Evolutionary conservation across 2,797 vertebrate species (phyloP), one percentile per base, ranked within the genome.

Genomic region (Chelon labrosus): DNA sequence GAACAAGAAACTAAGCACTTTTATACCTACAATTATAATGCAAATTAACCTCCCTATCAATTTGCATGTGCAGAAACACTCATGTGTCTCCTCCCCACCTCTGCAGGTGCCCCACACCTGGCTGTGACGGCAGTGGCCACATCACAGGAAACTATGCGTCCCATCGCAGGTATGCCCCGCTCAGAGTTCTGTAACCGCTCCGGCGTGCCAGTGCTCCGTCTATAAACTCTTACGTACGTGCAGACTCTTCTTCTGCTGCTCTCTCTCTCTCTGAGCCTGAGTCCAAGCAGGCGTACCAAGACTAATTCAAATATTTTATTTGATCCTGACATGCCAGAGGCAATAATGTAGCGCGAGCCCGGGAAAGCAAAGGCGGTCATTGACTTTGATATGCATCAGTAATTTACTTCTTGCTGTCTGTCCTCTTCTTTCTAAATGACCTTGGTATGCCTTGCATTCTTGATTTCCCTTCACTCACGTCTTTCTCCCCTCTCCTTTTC

Each of bases 111-210:
- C 94, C 98, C 42, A 99, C 98, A 76, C 98, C 98, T 38, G 98
- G 98, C 73, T 99, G 98, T 91, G 98, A 99, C 0, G 98, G 98
- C 92, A 99, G 98, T 0, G 98, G 98, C 88, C 98, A 99, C 94
- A 98, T 99, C 92, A 99, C 98, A 2, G 98, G 98, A 90, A 99
- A 99, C 94, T 99, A 99, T 90, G 98, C 98, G 84, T 99, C 98
- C 80, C 98, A 99, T 88, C 97, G 98, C 96, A 99, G 98, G 98
- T 99, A 90, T 2, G 57, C 16, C 38, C 49, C 20, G 10, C 2
- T 19, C 52, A 50, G 61, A 39, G 2, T 11, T 39, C 8, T 39
- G 3, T 6, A n/a, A 3, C 7, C 3, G 16, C 7, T 39, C 8
- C 5, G 42, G 17, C 14, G 7, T n/a, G 16, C 42, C 22, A 22